Evolutionary conservation across 2,888 invertebrate genomes (phyloP).

Genomic region (Spilosoma lubricipeda): DNA sequence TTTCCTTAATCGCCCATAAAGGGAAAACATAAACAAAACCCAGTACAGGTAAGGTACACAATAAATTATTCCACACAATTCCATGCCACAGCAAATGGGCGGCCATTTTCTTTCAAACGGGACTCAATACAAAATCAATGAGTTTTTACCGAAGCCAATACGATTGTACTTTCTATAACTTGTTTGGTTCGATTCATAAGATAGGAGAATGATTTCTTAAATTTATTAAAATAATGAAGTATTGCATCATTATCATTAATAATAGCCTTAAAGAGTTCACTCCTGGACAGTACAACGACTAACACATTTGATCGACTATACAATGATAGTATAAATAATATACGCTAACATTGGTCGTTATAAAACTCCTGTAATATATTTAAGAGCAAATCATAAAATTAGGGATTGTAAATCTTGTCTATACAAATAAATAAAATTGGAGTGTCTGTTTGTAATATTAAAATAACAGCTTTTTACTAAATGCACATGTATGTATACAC

Average conservation of each 20-base stretch:
- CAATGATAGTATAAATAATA: no score
- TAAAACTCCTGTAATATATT: background rate
- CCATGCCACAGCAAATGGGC: slow-evolving; percentile 49
- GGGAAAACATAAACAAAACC: slow-evolving; percentile 33
- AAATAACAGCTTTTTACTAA: no score
- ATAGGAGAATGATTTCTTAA: background rate
- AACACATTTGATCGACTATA: no score
- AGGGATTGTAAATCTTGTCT: background rate
- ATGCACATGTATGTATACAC: no score
- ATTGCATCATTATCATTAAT: no score
- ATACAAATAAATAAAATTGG: no score
- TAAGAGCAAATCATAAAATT: background rate
- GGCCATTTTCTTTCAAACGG: slow-evolving; percentile 65
- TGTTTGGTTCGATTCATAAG: slow-evolving; percentile 44
- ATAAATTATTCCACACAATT: slow-evolving; percentile 57
- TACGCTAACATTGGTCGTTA: background rate
- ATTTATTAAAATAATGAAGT: no score
- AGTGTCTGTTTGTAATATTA: no score
- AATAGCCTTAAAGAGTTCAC: no score
- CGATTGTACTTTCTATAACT: slow-evolving; percentile 42
- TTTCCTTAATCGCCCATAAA: slow-evolving; percentile 28
- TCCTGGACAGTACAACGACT: no score
- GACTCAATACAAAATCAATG: slow-evolving; percentile 77
- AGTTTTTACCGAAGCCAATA: slow-evolving; percentile 62
- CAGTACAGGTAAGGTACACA: slow-evolving; percentile 39